A percentile compares a stretch with the other conserved stretches of the same genome.
Conservation (phyloP, 2,797 vertebrate genomes). For the Falco columbarius region DNA sequence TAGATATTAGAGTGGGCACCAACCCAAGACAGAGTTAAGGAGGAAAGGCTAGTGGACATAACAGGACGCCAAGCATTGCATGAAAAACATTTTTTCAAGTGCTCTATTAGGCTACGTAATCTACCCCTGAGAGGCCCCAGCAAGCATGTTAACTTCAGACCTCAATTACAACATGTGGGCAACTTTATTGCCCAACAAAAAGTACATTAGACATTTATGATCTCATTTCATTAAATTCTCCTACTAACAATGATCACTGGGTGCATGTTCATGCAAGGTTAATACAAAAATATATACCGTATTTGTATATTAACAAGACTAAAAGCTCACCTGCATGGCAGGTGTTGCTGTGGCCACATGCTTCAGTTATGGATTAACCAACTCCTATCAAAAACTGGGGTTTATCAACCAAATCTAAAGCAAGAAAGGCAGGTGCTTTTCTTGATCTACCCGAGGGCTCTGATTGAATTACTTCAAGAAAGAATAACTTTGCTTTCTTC, state of each 20-base stretch:
- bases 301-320: conserved; percentile 19
- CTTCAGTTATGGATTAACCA: conserved; percentile 73
- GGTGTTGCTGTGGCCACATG: conserved; percentile 71
- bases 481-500: conserved; percentile 59
- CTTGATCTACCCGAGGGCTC: conserved; percentile 10
- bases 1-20: neutral
- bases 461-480: conserved; percentile 54
- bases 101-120: neutral
- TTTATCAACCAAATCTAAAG: conserved; percentile 25
- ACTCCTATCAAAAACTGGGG: conserved; percentile 36
- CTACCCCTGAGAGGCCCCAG: neutral
- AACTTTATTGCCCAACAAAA: conserved; percentile 44
- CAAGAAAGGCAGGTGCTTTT: conserved; percentile 62
- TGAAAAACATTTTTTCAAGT: neutral
- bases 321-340: conserved; percentile 76
- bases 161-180: neutral
- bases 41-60: neutral
- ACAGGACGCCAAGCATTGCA: neutral
- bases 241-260: neutral
- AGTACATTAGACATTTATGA: neutral
- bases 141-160: conserved; percentile 1
- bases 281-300: neutral
- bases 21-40: neutral
- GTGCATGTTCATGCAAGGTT: neutral
- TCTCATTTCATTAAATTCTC: conserved; percentile 24